Base-by-base conservation (phyloP, 2,888 invertebrate species). In the Trichacis sp. region DNA sequence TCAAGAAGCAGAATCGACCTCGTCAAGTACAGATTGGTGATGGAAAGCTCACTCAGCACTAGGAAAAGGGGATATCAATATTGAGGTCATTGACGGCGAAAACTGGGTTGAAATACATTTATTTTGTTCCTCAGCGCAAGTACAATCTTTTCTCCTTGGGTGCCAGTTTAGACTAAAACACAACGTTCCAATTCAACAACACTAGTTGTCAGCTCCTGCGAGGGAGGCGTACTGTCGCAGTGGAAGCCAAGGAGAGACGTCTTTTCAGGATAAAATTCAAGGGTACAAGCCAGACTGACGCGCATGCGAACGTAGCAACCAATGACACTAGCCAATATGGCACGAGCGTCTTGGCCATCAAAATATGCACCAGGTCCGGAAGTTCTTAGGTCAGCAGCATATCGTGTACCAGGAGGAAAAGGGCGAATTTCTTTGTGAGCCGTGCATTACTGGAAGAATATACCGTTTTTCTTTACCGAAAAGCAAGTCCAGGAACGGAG, bases 21-120 rank as follows among this genome's bases (percentile, higher is more conserved):
- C 5, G 45, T 0, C 14, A 50, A 9, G 55, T 71, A 1, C 33
- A 42, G 15, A 54, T 70, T 6, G 72, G 68, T 1, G 57, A 71
- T 29, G 71, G 71, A 1, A 50, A 48, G 1, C 29, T 14, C 1
- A 64, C 71, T 0, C n/a, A 0, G 53, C 68, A 1, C 2, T 43
- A 6, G 70, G 66, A n/a, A 66, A 49, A 29, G 64, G 68, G 6
- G 18, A 64, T n/a, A 68, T 74, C 4, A 60, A 71, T 6, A 52
- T 73, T 0, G 14, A 18, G 0, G 68, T 69, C 1, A 63, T 58
- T 20, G 42, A 72, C 42, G 73, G 71, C n/a, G 8, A 30, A 0
- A 54, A 9, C 1, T 69, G 70, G 70, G 43, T 19, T 0, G 54
- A 68, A 1, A 71, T 60, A 17, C 55, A 69, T 12, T 17, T 73